These are phyloP conservation scores for Calameuta filiformis DNA, from an alignment of 2,888 invertebrate genomes.

Conservation along the genomic window DNA sequence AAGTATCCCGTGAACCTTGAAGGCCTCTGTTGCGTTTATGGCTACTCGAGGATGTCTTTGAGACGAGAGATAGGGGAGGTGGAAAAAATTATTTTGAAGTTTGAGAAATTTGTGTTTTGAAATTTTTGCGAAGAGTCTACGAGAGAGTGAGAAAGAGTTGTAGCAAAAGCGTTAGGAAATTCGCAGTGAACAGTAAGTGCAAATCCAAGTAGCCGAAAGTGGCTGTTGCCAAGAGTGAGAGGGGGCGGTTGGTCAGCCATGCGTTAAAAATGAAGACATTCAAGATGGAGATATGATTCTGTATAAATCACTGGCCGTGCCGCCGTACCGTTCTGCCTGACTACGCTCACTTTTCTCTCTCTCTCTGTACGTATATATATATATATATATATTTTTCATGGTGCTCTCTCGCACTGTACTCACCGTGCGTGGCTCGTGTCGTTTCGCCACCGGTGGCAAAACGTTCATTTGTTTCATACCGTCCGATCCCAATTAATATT, in stretches of 20 bases:
- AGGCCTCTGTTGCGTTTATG: background rate
- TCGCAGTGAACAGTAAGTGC: background rate
- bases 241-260: conserved; percentile 38
- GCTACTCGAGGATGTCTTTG: background rate
- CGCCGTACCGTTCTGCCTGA: conserved; percentile 36
- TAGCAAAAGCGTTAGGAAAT: background rate
- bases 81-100: background rate
- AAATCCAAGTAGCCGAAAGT: conserved; percentile 18
- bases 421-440: conserved; percentile 34
- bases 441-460: conserved; percentile 37
- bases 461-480: conserved; percentile 44
- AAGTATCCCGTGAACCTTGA: background rate
- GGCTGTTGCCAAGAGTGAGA: conserved; percentile 4
- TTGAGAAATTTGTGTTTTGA: background rate
- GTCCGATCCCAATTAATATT: conserved; percentile 48
- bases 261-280: conserved; percentile 64
- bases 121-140: background rate
- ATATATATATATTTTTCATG: background rate
- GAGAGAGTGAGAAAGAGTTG: background rate
- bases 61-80: background rate
- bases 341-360: conserved; percentile 24
- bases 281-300: conserved; percentile 62
- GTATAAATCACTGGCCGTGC: conserved; percentile 57
- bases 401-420: background rate
- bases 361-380: background rate